phyloP scores from a whole-genome alignment of 1,140 invertebrate genomes.

The Phymorhynchus buccinoides region DNA sequence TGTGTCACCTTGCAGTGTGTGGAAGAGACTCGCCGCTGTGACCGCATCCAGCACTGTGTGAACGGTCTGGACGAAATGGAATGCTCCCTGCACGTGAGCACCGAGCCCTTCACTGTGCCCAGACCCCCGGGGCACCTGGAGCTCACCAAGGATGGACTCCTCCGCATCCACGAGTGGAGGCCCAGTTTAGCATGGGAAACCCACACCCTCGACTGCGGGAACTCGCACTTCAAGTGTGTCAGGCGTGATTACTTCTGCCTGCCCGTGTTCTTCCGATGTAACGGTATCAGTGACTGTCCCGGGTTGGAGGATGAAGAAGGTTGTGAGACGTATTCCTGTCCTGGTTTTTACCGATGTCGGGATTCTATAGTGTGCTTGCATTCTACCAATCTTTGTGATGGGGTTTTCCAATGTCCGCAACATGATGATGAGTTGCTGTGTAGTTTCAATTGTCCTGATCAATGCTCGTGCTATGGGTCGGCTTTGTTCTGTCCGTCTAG shows the following conservation, averaged over 20 bases:
- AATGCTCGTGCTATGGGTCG: constrained; percentile 24
- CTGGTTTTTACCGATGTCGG: constrained; percentile 36
- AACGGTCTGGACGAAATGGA: background rate
- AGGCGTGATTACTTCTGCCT: background rate
- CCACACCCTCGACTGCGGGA: background rate
- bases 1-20: background rate
- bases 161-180: background rate
- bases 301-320: constrained; percentile 12
- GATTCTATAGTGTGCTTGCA: constrained; percentile 34
- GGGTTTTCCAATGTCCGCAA: constrained; percentile 32
- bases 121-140: background rate
- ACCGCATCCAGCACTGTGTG: background rate
- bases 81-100: background rate
- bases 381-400: constrained; percentile 24
- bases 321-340: constrained; percentile 34
- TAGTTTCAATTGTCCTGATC: constrained; percentile 44
- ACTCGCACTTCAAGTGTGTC: background rate
- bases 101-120: background rate
- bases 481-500: constrained; percentile 1
- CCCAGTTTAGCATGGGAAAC: background rate
- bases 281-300: constrained; percentile 28
- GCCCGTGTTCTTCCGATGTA: constrained; percentile 25
- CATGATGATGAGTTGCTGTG: constrained; percentile 43
- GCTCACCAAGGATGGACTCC: background rate
- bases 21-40: background rate